These are phyloP conservation scores for Orthosia incerta DNA, from an alignment of 2,888 invertebrate species.

Conservation along the genomic window DNA sequence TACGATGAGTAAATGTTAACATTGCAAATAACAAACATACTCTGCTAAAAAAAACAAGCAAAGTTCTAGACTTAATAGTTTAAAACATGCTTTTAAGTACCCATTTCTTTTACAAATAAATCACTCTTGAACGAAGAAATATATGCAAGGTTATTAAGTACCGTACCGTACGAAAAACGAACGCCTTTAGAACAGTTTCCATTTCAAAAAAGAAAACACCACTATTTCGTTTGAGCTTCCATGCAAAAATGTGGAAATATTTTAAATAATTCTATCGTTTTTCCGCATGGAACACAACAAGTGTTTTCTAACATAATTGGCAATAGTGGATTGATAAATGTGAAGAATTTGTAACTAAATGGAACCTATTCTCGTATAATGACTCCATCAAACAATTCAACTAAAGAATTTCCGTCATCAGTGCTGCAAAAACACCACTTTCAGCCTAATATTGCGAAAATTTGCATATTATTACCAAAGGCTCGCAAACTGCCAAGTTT, in stretches of 20 bases:
- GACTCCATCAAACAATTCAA: slow-evolving; percentile 17
- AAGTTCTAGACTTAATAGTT: background rate
- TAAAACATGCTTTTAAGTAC: background rate
- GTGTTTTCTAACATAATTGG: background rate
- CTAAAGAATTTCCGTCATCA: slow-evolving; percentile 25
- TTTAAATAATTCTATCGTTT: background rate
- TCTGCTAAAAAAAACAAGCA: background rate
- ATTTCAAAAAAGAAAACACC: background rate
- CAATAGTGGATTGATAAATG: background rate
- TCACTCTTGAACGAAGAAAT: slow-evolving; percentile 13
- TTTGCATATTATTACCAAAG: slow-evolving; percentile 34
- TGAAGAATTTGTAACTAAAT: background rate
- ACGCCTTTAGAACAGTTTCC: background rate
- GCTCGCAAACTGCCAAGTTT: slow-evolving; percentile 20
- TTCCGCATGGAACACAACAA: background rate
- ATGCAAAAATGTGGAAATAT: background rate
- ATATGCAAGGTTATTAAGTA: slow-evolving; percentile 8
- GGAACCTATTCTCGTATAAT: background rate
- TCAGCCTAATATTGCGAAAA: slow-evolving; percentile 23
- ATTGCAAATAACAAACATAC: background rate
- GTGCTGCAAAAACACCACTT: slow-evolving; percentile 8
- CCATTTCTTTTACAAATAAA: slow-evolving; percentile 14
- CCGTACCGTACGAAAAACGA: background rate
- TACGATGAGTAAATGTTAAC: slow-evolving; percentile 3
- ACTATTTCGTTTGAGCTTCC: background rate